These are phyloP conservation scores for Drosophila buzzatii DNA, from an alignment of 2,888 invertebrate species.

Conservation along the genomic window DNA sequence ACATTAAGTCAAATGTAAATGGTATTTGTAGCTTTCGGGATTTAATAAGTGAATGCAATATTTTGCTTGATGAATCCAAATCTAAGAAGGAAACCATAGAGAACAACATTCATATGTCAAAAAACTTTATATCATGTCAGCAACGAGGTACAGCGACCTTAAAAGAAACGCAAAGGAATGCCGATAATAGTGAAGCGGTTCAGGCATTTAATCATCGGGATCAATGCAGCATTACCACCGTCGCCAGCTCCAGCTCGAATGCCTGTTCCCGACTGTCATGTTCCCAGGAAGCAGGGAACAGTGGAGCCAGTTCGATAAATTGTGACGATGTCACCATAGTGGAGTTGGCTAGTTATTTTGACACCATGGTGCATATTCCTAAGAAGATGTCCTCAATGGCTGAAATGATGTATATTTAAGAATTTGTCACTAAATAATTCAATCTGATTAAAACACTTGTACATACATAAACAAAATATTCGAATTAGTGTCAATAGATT, in stretches of 20 bases:
- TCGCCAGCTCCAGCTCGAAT: constrained; percentile 14
- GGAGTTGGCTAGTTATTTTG: constrained; percentile 97
- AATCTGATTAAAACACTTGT: not conserved
- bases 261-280: constrained; percentile 85
- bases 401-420: constrained; percentile 98
- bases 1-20: constrained; percentile 30
- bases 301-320: constrained; percentile 65
- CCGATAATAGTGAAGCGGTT: constrained; percentile 6
- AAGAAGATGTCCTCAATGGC: constrained; percentile 99
- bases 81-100: constrained; percentile 58
- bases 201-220: constrained; percentile 10
- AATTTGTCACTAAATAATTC: constrained; percentile 8
- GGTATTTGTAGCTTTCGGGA: constrained; percentile 77
- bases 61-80: constrained; percentile 67
- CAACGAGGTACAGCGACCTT: constrained; percentile 18
- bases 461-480: constrained; percentile 14
- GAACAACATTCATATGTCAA: constrained; percentile 38
- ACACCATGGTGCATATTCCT: constrained; percentile 97
- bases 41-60: constrained; percentile 80
- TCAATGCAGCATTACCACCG: constrained; percentile 1
- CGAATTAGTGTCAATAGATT: constrained; percentile 39
- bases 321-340: constrained; percentile 93
- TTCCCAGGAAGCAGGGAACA: constrained; percentile 91
- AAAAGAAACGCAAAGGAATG: constrained; percentile 1
- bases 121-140: constrained; percentile 42